These are phyloP conservation scores for Zaprionus taronus DNA, from an alignment of 1,140 invertebrate genomes.

Conservation along the genomic window DNA sequence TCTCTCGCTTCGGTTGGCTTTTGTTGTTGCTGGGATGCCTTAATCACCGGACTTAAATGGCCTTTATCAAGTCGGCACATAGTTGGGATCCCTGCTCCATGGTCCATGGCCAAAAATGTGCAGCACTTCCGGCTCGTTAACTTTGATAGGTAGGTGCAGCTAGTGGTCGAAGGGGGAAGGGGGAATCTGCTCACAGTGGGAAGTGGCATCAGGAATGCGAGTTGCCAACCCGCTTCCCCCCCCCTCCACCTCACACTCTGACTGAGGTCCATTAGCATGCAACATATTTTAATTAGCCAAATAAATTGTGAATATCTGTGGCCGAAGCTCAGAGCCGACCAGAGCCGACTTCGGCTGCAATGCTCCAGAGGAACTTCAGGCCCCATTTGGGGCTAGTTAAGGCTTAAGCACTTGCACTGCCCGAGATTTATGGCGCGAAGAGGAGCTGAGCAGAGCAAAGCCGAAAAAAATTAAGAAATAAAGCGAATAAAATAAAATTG, in stretches of 20 bases:
- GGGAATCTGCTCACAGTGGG: conserved; percentile 16
- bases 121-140: conserved; percentile 81
- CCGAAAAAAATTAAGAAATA: conserved; percentile 15
- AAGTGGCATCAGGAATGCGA: conserved; percentile 28
- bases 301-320: conserved; percentile 72
- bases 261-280: conserved; percentile 79
- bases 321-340: conserved; percentile 10
- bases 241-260: background rate
- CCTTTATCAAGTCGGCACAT: conserved; percentile 58
- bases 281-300: conserved; percentile 82
- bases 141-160: conserved; percentile 49
- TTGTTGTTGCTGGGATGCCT: conserved; percentile 33
- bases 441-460: conserved; percentile 18
- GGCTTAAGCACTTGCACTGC: conserved; percentile 48
- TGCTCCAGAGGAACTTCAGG: conserved; percentile 6
- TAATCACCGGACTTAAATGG: conserved; percentile 63
- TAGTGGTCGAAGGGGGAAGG: background rate
- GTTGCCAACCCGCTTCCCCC: background rate
- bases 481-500: conserved; percentile 17
- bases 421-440: conserved; percentile 60
- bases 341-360: background rate
- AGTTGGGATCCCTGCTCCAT: conserved; percentile 23
- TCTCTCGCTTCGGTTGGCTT: conserved; percentile 32
- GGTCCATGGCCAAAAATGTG: conserved; percentile 60
- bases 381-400: conserved; percentile 40